Evolutionary conservation across 2,113 vertebrate genomes (phyloP).

Genomic region (Vireo altiloquus): DNA sequence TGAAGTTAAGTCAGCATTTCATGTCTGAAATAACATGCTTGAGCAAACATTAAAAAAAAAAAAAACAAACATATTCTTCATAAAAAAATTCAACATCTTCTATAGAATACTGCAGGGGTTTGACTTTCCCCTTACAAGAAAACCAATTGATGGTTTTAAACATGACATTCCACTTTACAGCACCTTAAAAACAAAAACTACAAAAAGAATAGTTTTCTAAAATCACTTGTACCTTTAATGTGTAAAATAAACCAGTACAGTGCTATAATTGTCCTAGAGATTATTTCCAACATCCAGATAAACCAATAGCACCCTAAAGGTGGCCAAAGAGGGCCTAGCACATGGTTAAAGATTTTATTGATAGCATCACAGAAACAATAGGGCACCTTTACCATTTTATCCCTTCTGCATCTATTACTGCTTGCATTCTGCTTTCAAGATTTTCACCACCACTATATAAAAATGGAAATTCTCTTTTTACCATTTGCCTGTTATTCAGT

Average conservation of each 20-base stretch:
- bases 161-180: not conserved
- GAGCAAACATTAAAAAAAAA: not conserved
- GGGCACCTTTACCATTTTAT: rapidly evolving
- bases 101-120: not conserved
- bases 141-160: not conserved
- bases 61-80: not conserved
- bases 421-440: not conserved
- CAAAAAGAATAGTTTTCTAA: not conserved
- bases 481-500: not conserved
- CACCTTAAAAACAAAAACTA: not conserved
- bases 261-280: not conserved
- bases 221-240: not conserved
- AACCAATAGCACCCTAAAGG: not conserved
- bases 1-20: not conserved
- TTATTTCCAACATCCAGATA: not conserved
- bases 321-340: not conserved
- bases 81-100: not conserved
- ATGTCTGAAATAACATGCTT: not conserved
- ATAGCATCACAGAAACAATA: not conserved
- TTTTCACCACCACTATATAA: not conserved
- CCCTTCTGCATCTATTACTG: not conserved
- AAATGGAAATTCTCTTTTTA: not conserved
- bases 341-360: not conserved
- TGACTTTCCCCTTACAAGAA: not conserved
- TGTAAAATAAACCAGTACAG: not conserved